These are phyloP conservation scores for Frankliniella intonsa DNA, from an alignment of 2,888 invertebrate species.

Conservation along the genomic window DNA sequence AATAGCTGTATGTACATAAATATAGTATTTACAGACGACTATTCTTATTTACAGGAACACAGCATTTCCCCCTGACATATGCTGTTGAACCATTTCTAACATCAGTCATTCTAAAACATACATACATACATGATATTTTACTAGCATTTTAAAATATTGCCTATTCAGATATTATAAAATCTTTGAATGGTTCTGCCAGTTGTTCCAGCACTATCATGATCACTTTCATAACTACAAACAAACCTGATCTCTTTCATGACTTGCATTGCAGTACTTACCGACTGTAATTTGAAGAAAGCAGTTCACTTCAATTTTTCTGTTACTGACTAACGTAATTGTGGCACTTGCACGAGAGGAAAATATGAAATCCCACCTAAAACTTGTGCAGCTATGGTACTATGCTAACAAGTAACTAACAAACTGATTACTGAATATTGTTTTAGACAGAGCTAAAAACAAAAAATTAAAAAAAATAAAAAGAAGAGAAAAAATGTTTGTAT, in stretches of 20 bases:
- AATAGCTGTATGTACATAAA: neutral
- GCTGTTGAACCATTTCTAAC: neutral
- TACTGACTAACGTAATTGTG: neutral
- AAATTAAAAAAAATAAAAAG: neutral
- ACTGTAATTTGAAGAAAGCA: neutral
- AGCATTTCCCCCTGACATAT: neutral
- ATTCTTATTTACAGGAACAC: neutral
- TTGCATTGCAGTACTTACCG: too few species aligned
- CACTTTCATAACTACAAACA: too few species aligned
- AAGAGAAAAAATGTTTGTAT: neutral
- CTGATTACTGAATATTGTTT: neutral
- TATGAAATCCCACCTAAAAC: neutral
- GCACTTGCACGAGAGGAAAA: neutral
- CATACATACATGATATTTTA: neutral
- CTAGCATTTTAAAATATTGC: neutral
- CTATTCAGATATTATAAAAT: too few species aligned
- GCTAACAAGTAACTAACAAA: neutral
- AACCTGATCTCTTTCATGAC: too few species aligned
- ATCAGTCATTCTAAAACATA: constrained; percentile 17
- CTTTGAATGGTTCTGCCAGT: too few species aligned
- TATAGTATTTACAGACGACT: constrained; percentile 1
- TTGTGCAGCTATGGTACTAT: neutral
- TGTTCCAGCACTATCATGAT: too few species aligned
- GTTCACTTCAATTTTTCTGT: neutral
- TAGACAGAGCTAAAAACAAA: neutral